Base-by-base conservation (phyloP, 2,888 invertebrate genomes). In the Hydroisotoma schaefferi region DNA sequence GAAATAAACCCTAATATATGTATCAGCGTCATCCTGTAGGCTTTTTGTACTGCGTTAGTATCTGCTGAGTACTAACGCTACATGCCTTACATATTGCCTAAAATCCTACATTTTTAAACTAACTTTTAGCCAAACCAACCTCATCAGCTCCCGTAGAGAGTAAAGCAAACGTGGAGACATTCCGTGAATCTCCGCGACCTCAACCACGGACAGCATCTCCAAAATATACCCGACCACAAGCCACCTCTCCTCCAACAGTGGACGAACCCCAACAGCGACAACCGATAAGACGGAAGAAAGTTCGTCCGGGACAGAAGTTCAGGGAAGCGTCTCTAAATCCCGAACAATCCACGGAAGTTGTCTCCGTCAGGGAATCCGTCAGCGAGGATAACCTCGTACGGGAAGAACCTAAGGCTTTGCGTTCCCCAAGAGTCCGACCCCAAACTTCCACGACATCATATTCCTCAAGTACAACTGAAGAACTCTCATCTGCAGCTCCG, bases 181-280 rank as follows among this genome's bases (percentile, higher is more conserved):
- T 46, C 46, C 6, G 46, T 20, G 26, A 46, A 22, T 25, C 46
- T 18, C 20, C 25, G 5, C 49, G 25, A 49, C 5, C n/a, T 8
- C 25, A 28, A 49, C 28, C 49, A 25, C 49, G 28, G 8, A n/a
- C n/a, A n/a, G n/a, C n/a, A n/a, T 33, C 33, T 33, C 56, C 56
- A n/a, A 60, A 56, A 44, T 26, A 52, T 2, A 1, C 56, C 28
- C 55, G 60, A 22, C 44, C 60, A 23, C 55, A 55, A 20, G 38
- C 44, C n/a, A 47, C 57, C 28, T 61, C 57, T 33, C 18, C 57
- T 44, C 54, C 57, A n/a, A n/a, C n/a, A n/a, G n/a, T n/a, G n/a
- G n/a, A n/a, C 6, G 61, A 57, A 10, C 46, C 33, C 8, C 40
- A 28, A 15, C 51, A 29, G 20, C 25, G 48, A 48, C 55, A 55